Evolutionary conservation across 2,888 invertebrate genomes (phyloP).

Genomic region (Acleris cristana): DNA sequence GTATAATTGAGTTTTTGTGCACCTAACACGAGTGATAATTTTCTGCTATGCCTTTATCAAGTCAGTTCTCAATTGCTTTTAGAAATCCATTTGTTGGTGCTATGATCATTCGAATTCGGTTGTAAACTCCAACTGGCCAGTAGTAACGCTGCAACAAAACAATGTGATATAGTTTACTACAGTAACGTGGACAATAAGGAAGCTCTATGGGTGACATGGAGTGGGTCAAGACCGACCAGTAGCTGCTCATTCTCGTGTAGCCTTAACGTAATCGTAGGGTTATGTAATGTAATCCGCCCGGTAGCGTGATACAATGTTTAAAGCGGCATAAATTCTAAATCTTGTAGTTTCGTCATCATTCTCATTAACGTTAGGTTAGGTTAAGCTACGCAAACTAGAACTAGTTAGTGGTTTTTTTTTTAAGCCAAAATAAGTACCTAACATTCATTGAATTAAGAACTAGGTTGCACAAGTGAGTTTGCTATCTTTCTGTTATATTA

Average conservation of each 20-base stretch:
- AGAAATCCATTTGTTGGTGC: background rate
- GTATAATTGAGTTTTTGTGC: too few species aligned
- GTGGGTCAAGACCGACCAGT: slow-evolving; percentile 35
- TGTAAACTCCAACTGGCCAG: background rate
- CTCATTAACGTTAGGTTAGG: slow-evolving; percentile 23
- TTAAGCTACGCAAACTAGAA: background rate
- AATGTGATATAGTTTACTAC: background rate
- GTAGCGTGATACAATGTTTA: slow-evolving; percentile 20
- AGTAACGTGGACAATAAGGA: slow-evolving; percentile 25
- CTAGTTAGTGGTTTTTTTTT: too few species aligned
- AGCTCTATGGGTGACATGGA: slow-evolving; percentile 20
- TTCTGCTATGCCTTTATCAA: background rate
- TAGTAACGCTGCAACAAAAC: background rate
- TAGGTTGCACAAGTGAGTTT: too few species aligned
- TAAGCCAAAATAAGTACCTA: background rate
- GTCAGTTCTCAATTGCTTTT: background rate
- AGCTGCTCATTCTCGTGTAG: background rate
- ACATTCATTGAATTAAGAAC: background rate
- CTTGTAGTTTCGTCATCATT: slow-evolving; percentile 23
- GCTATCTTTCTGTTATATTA: too few species aligned
- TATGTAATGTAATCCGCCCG: slow-evolving; percentile 22
- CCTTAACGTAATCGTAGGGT: slow-evolving; percentile 24
- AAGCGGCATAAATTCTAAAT: slow-evolving; percentile 17
- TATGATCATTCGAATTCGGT: background rate
- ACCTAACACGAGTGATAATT: too few species aligned